Base-by-base conservation (phyloP, 2,113 vertebrate species). In the Laterallus jamaicensis region DNA sequence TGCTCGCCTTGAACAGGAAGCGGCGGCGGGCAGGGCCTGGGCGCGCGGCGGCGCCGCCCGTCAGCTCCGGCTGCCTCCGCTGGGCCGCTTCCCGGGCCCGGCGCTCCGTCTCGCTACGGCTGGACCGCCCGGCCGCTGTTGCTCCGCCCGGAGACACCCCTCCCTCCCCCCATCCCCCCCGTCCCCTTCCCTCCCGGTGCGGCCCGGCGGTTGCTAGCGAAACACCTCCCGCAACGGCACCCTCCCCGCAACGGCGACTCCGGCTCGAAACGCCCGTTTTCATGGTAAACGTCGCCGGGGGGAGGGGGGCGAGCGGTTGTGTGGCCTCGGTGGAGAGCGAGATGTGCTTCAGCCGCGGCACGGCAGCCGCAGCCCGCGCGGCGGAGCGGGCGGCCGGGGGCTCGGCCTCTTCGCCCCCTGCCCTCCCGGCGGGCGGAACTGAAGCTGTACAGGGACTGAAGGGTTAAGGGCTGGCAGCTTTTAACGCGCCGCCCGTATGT, bases 401-500 rank as follows among this genome's bases (percentile, higher is more conserved):
- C 32, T 35, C 37, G 52, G 75, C 68, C 76, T 35, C 54, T 5
- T 6, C 39, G 0, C 2, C 31, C 7, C n/a, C 64, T 15, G 80
- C 56, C n/a, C 17, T 11, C 2, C 11, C 78, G 42, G 19, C 24
- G 22, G 1, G 0, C 0, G 78, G 88, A 44, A 68, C 47, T 44
- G 22, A 56, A 91, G 58, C 91, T 76, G 5, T 6, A 3, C 3
- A n/a, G n/a, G n/a, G n/a, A n/a, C 11, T 22, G 39, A 26, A 3
- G 22, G 37, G 56, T 1, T 3, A 19, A 20, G 77, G 47, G 4
- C 29, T 55, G 8, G 2, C 6, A 15, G 56, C 40, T 9, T 37
- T 3, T 19, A 14, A 3, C 24, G 54, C 28, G 20, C 32, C 11
- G 11, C 10, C 37, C 18, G 5, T 20, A 0, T 12, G 1, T 64